Base-by-base conservation (phyloP, 1,140 invertebrate genomes). In the Phocides pigmalion region DNA sequence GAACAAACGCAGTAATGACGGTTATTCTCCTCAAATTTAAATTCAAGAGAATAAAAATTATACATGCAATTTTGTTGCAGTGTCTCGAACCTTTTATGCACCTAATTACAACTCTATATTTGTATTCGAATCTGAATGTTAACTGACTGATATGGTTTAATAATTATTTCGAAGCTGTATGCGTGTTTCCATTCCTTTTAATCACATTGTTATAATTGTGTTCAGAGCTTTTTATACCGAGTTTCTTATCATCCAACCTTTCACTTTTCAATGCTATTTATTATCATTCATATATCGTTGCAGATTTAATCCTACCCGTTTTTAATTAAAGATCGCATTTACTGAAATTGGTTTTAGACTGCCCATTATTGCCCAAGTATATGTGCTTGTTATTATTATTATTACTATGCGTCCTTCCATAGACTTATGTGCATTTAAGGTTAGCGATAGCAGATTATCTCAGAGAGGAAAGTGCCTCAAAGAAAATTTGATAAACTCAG, bases 21-120 rank as follows among this genome's bases (percentile, higher is more conserved):
- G 22, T 35, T 46, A 22, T 6, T 28, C 4, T 44, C 20, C 22
- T 12, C 41, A 46, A 59, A 46, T 32, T 46, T 46, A 46, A 46
- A 32, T 44, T 44, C 22, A 59, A 46, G 14, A 58, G 16, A 56
- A 56, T 56, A 56, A 58, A 58, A 44, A 58, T 58, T 58, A 58
- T 28, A 22, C 17, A 58, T 58, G 15, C 54, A 46, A 19, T 58
- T 9, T 32, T 17, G 22, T 46, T 58, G 20, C 54, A 22, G 46
- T 32, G 46, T 58, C 32, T 58, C 54, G 4, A 1, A 32, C 54
- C 54, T 58, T 46, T 32, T 46, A 58, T 19, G 54, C 5, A 56
- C 41, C 54, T 58, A 44, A 58, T 58, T 58, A 42, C 15, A 5
- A 32, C 54, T 32, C 41, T 56, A 28, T 58, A 44, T 46, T 58